These are phyloP conservation scores for Diplodus sargus DNA, from an alignment of 2,797 vertebrate genomes.

Conservation along the genomic window DNA sequence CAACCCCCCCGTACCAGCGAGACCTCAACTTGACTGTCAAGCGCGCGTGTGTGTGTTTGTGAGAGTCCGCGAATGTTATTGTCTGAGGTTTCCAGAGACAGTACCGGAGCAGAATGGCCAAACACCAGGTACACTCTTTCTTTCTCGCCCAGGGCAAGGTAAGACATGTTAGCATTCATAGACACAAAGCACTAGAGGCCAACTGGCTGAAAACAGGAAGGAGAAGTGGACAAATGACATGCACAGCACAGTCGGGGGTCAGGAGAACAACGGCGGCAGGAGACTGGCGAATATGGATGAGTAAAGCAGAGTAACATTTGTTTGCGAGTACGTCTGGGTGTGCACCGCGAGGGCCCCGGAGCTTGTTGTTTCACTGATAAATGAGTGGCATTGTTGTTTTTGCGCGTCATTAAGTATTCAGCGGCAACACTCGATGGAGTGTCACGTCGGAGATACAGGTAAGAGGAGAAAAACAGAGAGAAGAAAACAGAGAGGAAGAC, in stretches of 20 bases:
- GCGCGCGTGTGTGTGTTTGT: slow-evolving; percentile 35
- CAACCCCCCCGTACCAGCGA: slow-evolving; percentile 74
- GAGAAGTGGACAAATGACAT: slow-evolving; percentile 69
- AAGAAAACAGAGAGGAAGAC: slow-evolving; percentile 43
- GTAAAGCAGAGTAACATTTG: slow-evolving; percentile 38
- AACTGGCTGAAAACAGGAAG: slow-evolving; percentile 70
- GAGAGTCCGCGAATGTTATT: slow-evolving; percentile 58
- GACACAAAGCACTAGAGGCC: slow-evolving; percentile 75
- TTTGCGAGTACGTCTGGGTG: slow-evolving; percentile 19
- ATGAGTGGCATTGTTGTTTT: slow-evolving; percentile 63
- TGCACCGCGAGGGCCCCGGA: not conserved
- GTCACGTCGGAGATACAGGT: slow-evolving; percentile 68
- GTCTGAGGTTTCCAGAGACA: slow-evolving; percentile 71
- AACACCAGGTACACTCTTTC: slow-evolving; percentile 70
- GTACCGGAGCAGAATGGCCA: slow-evolving; percentile 70
- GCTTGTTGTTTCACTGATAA: slow-evolving; percentile 51
- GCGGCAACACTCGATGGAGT: slow-evolving; percentile 59
- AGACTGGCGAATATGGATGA: slow-evolving; percentile 40
- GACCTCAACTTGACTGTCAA: slow-evolving; percentile 70
- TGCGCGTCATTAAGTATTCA: slow-evolving; percentile 75
- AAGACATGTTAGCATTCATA: slow-evolving; percentile 79
- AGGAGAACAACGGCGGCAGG: slow-evolving; percentile 36
- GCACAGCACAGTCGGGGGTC: slow-evolving; percentile 59
- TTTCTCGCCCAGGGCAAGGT: slow-evolving; percentile 82
- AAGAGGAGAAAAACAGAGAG: slow-evolving; percentile 16